These are phyloP conservation scores for Coreius guichenoti DNA, from an alignment of 2,797 vertebrate species.

Conservation along the genomic window DNA sequence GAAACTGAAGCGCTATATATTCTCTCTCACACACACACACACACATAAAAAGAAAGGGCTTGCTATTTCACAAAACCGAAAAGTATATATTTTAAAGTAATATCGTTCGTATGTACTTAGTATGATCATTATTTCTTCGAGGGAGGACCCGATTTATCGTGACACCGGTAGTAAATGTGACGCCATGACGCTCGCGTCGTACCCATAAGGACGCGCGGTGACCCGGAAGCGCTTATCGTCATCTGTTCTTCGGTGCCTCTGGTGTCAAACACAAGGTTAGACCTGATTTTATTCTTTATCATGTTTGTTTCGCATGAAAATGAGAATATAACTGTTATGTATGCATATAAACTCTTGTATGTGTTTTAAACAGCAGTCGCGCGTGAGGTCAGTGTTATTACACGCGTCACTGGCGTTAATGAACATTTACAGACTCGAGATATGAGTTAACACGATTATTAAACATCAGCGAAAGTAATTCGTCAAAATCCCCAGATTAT, in stretches of 20 bases:
- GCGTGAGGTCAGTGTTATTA: background rate
- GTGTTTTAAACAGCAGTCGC: background rate
- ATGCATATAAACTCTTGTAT: fast-evolving
- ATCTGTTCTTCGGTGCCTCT: background rate
- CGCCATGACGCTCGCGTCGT: too few species aligned
- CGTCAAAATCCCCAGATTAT: background rate
- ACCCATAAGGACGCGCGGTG: constrained; percentile 63
- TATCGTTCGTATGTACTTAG: too few species aligned
- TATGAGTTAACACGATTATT: background rate
- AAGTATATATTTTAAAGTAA: too few species aligned
- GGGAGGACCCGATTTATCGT: background rate
- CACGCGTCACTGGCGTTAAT: background rate
- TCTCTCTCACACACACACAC: too few species aligned
- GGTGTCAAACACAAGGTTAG: constrained; percentile 77
- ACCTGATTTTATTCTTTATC: constrained; percentile 44
- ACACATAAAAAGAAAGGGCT: too few species aligned
- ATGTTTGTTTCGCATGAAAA: background rate
- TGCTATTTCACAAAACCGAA: too few species aligned
- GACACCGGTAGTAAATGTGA: background rate
- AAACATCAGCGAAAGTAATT: background rate
- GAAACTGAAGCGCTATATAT: too few species aligned
- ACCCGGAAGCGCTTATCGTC: background rate
- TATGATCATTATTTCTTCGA: too few species aligned
- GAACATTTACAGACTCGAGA: background rate
- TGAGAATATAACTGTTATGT: background rate